These are phyloP conservation scores for Drosophila picticornis DNA, from an alignment of 2,888 invertebrate species.

Conservation along the genomic window DNA sequence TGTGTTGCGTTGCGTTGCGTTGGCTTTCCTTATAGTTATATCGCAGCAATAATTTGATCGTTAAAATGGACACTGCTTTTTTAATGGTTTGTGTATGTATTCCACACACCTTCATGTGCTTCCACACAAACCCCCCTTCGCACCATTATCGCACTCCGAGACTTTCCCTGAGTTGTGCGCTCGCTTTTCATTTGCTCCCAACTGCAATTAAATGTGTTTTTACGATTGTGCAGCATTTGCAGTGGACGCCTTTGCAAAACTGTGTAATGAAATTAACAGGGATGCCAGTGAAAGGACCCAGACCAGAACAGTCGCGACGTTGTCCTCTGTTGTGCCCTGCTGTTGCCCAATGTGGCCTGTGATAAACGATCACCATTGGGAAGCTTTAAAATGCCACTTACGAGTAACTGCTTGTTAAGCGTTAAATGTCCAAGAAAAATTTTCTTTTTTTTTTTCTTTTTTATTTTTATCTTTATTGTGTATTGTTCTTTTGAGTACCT, in stretches of 20 bases:
- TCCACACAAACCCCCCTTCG: neutral
- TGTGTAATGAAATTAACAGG: slow-evolving; percentile 71
- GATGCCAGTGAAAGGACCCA: slow-evolving; percentile 21
- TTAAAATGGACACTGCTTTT: slow-evolving; percentile 73
- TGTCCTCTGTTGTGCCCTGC: slow-evolving; percentile 15
- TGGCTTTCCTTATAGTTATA: slow-evolving; percentile 50
- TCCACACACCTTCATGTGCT: neutral
- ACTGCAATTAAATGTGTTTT: slow-evolving; percentile 79
- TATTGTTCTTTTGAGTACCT: slow-evolving; percentile 22
- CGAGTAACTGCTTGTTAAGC: slow-evolving; percentile 72
- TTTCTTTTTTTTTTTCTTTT: slow-evolving; percentile 11
- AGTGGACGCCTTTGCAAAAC: slow-evolving; percentile 23
- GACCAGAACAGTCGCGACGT: slow-evolving; percentile 22
- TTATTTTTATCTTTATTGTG: neutral
- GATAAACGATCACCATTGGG: slow-evolving; percentile 71
- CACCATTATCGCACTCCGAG: slow-evolving; percentile 17
- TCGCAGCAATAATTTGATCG: slow-evolving; percentile 75
- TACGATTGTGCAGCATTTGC: slow-evolving; percentile 77
- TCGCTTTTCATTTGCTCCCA: slow-evolving; percentile 65
- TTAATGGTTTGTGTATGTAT: slow-evolving; percentile 52
- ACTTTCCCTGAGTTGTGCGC: slow-evolving; percentile 25
- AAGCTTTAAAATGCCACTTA: slow-evolving; percentile 79
- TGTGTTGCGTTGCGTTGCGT: neutral
- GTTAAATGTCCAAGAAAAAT: slow-evolving; percentile 73
- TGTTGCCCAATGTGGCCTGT: slow-evolving; percentile 30